Evolutionary conservation across 2,113 vertebrate genomes (phyloP), one percentile per base, ranked within the genome.

Genomic region (Colossoma macropomum): DNA sequence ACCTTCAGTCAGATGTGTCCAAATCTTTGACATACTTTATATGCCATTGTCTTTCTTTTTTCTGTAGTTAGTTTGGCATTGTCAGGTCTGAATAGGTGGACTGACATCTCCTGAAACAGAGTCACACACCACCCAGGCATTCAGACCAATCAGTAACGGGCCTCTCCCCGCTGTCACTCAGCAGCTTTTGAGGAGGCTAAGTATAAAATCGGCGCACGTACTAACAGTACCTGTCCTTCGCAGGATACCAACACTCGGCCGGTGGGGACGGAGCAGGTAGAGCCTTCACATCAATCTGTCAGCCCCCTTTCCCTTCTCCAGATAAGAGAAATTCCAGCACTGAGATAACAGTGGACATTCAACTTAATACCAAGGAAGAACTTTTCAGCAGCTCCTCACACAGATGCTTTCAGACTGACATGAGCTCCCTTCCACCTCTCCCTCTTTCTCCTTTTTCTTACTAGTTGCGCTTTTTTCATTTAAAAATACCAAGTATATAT

Each of bases 181-280:
- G 92, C 96, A 94, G 95, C 95, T 94, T 92, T 95, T 96, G 93
- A 96, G 93, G 89, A 89, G 82, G 84, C 94, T 94, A 94, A 93
- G 91, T 92, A 94, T 93, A 93, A 95, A 95, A 93, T 92, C 86
- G 89, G 87, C 81, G 69, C 91, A 88, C 91, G 90, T 87, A 89
- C 90, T 91, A 93, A 93, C 92, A 93, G 90, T 93, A 94, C 95
- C 96, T 95, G 85, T 95, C 93, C 92, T 79, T 93, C 89, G 92
- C 93, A 95, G 94, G 93, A 95, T 94, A 90, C 91, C 88, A 88
- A 90, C 85, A 88, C 91, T 84, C 89, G 91, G 92, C 93, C 92
- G 45, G 91, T 83, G 92, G 90, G 92, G 91, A 92, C 88, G 93
- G 90, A 90, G 93, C 95, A 92, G 95, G 91, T 93, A 88, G 90